Percentiles rank a stretch among this genome's conserved stretches.
phyloP scores from a whole-genome alignment of 2,113 vertebrate species.

The Hypomesus transpacificus region DNA sequence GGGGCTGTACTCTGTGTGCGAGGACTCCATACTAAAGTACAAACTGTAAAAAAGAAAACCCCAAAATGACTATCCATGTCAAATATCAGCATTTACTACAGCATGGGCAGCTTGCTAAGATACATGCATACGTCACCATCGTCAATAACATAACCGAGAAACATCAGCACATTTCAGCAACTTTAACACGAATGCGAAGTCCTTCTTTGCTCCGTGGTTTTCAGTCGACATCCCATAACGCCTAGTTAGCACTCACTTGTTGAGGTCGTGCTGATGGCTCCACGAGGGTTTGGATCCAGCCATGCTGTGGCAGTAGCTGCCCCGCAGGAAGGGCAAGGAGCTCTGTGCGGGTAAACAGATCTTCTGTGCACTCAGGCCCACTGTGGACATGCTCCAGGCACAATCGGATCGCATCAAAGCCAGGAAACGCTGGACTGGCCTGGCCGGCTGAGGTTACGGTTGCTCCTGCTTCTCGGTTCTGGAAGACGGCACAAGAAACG shows the following conservation, averaged over 20 bases:
- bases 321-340: slow-evolving; percentile 81
- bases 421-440: slow-evolving; percentile 67
- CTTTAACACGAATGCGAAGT: too few species aligned
- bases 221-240: too few species aligned
- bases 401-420: slow-evolving; percentile 75
- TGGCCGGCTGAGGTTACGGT: slow-evolving; percentile 48
- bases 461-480: slow-evolving; percentile 56
- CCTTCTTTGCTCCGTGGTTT: too few species aligned
- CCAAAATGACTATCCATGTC: background rate
- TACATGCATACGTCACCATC: too few species aligned
- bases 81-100: too few species aligned
- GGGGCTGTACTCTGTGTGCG: slow-evolving; percentile 74
- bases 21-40: slow-evolving; percentile 79
- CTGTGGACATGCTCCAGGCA: slow-evolving; percentile 85
- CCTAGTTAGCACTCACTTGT: slow-evolving; percentile 77
- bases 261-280: slow-evolving; percentile 70
- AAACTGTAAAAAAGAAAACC: slow-evolving; percentile 62
- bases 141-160: too few species aligned
- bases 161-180: too few species aligned
- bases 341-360: slow-evolving; percentile 82
- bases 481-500: slow-evolving; percentile 41
- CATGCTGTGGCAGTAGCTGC: slow-evolving; percentile 78
- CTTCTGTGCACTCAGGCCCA: slow-evolving; percentile 89
- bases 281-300: slow-evolving; percentile 82
- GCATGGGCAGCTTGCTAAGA: too few species aligned